Percentiles rank a stretch among this genome's conserved stretches.
phyloP scores from a whole-genome alignment of 2,888 invertebrate species.

The Dorcus parallelipipedus region DNA sequence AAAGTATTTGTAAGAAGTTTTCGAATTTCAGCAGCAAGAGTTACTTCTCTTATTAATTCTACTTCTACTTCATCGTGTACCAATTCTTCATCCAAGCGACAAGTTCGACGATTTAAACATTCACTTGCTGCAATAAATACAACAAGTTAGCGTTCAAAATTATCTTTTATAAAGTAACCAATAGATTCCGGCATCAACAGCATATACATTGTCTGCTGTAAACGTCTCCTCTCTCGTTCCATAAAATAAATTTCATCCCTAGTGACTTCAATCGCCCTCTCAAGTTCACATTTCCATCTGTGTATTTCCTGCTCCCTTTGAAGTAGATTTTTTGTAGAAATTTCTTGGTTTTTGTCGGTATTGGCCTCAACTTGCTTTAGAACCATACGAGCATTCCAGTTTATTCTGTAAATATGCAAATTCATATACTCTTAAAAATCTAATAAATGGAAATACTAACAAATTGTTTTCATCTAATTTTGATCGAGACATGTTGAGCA shows the following conservation, averaged over 20 bases:
- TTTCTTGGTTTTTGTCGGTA: conserved; percentile 65
- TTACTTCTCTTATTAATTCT: conserved; percentile 71
- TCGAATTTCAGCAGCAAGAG: conserved; percentile 66
- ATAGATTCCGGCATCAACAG: conserved; percentile 72
- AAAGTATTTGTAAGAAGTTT: conserved; percentile 60
- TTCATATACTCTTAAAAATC: no score
- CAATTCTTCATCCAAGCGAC: conserved; percentile 68
- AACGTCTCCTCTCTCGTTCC: conserved; percentile 64
- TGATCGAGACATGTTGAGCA: no score
- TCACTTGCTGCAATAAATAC: conserved; percentile 54
- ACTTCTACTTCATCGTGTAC: conserved; percentile 74
- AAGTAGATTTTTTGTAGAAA: conserved; percentile 63
- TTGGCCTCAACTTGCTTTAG: conserved; percentile 62
- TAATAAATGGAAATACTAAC: no score
- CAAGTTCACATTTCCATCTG: conserved; percentile 73
- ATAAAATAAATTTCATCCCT: conserved; percentile 67
- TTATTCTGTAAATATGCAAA: conserved; percentile 42
- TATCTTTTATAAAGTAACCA: conserved; percentile 37
- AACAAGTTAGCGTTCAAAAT: neutral
- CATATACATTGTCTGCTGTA: conserved; percentile 65
- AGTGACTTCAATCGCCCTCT: conserved; percentile 64
- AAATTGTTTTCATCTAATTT: no score
- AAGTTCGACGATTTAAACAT: conserved; percentile 68
- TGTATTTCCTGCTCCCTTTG: conserved; percentile 66
- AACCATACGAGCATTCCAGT: conserved; percentile 62